Base-by-base conservation (phyloP, 2,113 vertebrate genomes). In the Myrmecobius fasciatus region DNA sequence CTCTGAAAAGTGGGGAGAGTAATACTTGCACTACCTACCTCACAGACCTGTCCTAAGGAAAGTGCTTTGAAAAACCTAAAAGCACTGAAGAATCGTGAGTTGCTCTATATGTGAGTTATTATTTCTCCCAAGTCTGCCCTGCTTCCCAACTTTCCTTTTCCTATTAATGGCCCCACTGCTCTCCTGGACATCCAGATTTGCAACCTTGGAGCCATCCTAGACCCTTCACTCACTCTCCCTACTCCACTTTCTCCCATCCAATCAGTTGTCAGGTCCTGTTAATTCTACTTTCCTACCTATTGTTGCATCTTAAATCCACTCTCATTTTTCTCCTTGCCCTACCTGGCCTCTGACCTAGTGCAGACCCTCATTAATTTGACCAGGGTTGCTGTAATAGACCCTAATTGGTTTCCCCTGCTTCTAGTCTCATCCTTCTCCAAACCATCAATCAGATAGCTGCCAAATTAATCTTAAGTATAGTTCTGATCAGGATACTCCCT, bases 41-140 rank as follows among this genome's bases (percentile, higher is more conserved):
- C 67, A 83, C 67, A 83, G 67, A 43, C 36, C 67, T 83, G 67
- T 83, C 67, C 67, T 83, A 83, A 43, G 67, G 67, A 83, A 75
- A 83, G 67, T 83, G 67, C 67, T 83, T 83, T 83, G 67, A 83
- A 83, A 83, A 83, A 83, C 67, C 67, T 83, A 83, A 83, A 83
- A 83, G 67, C 67, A 43, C 67, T 83, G 67, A 83, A 83, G 36
- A 83, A 43, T 83, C 20, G n/a, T 83, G 67, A 83, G 67, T 83
- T n/a, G n/a, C 67, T 83, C 36, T 83, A 43, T n/a, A n/a, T 83
- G 67, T 83, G 67, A 75, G 60, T 75, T 75, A 75, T 75, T 75
- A 75, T 75, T 75, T 75, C 36, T 75, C 60, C 60, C 36, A 67
- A 14, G 60, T 67, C 60, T 67, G 31, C 60, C 60, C 36, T 24